Evolutionary conservation across 1,140 invertebrate genomes (phyloP).

Genomic region (Aradophagus sp.): DNA sequence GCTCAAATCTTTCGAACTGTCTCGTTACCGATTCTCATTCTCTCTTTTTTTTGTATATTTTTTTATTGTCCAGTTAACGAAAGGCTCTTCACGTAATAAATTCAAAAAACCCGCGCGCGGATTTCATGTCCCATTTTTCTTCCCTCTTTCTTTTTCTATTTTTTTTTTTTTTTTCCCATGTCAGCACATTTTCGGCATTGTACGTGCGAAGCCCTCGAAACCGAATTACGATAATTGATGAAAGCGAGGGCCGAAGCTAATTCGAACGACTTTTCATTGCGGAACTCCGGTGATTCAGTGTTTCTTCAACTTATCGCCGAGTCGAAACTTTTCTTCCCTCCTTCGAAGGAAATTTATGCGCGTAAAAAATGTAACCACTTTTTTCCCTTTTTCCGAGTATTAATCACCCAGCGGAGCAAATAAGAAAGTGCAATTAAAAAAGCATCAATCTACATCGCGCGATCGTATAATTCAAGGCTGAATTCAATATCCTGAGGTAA

Average conservation of each 20-base stretch:
- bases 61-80: conserved; percentile 9
- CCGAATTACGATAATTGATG: conserved; percentile 39
- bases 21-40: conserved; percentile 21
- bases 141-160: too few relatives aligned
- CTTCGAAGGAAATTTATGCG: too few relatives aligned
- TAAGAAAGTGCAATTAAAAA: too few relatives aligned
- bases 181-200: conserved; percentile 13
- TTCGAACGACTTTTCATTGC: conserved; percentile 5
- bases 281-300: neutral
- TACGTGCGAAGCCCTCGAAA: conserved; percentile 8
- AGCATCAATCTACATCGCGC: too few relatives aligned
- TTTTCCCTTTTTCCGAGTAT: too few relatives aligned
- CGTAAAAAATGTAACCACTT: too few relatives aligned
- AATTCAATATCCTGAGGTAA: too few relatives aligned
- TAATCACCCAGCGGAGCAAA: too few relatives aligned
- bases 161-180: too few relatives aligned
- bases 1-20: conserved; percentile 11
- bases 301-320: conserved; percentile 1
- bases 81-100: conserved; percentile 10
- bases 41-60: conserved; percentile 8
- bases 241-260: conserved; percentile 18
- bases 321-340: too few relatives aligned
- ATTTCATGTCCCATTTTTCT: conserved; percentile 3
- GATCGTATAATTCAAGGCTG: too few relatives aligned
- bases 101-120: conserved; percentile 1